Conservation (phyloP, 2,797 vertebrate species). For the Tenualosa thibaudeaui region DNA sequence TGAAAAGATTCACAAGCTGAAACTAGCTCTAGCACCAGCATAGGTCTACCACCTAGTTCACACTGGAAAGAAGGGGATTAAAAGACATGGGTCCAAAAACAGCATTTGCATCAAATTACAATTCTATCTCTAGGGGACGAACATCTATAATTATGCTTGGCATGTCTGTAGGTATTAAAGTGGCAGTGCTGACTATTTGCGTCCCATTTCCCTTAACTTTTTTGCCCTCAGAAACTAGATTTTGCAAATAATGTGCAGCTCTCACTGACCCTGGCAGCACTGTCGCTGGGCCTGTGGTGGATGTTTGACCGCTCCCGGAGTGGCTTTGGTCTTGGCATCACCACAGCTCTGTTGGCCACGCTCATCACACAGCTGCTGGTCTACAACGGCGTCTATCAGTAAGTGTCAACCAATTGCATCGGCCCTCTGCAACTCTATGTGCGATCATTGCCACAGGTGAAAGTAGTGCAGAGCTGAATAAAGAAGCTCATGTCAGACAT, state of each 20-base stretch:
- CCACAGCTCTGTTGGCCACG: conserved; percentile 93
- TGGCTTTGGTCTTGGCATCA: conserved; percentile 95
- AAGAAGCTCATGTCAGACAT: not conserved
- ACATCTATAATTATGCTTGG: not conserved
- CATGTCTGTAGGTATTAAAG: not conserved
- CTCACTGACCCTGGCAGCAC: conserved; percentile 89
- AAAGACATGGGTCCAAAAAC: not conserved
- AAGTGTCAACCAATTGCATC: conserved; percentile 60
- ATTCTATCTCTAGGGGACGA: not conserved
- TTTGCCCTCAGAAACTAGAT: conserved; percentile 86
- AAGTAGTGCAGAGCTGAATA: not conserved
- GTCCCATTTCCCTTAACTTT: conserved; percentile 77
- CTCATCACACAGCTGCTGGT: conserved; percentile 94
- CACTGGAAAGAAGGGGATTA: not conserved
- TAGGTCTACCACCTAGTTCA: no score
- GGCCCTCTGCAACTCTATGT: not conserved
- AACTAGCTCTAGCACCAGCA: no score
- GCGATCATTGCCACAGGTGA: not conserved
- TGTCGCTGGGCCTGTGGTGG: conserved; percentile 98
- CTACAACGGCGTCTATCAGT: conserved; percentile 98
- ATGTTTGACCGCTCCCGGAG: conserved; percentile 96
- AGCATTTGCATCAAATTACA: not conserved
- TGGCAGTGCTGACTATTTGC: not conserved
- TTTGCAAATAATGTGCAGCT: conserved; percentile 96
- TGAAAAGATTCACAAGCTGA: no score